Evolutionary conservation across 2,113 vertebrate genomes (phyloP), one percentile per base, ranked within the genome.

Genomic region (Hemichromis elongatus): DNA sequence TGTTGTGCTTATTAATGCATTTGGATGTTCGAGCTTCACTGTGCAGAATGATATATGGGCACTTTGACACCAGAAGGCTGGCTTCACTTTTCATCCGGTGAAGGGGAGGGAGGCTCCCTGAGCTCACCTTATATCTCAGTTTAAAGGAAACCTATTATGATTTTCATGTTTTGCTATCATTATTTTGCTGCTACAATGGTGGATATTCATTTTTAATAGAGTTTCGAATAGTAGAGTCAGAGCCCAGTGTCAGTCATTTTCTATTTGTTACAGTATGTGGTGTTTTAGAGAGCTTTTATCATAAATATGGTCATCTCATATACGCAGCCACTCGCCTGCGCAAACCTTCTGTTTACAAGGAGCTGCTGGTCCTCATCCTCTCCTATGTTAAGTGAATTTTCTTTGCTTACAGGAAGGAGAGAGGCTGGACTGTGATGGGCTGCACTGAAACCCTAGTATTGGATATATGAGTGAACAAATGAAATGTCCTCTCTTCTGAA

Each of bases 241-340:
- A 50, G 68, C 21, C 26, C 21, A 73, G 68, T 10, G 47, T 47
- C 68, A 5, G 42, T 73, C 24, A 5, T 73, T 50, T 50, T 50
- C 68, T 30, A 2, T 28, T 73, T 0, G 0, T 28, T 47, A 12
- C 40, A 28, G 7, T 30, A 26, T 28, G 24, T 26, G 40, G 0
- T 8, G 45, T 52, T 50, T 12, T n/a, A 30, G 26, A 50, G 14
- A 73, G 24, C 3, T 0, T 9, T 30, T 73, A 30, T 5, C 14
- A 47, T 28, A 47, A 26, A 73, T 19, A 30, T 75, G 45, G 45
- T 10, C 12, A 45, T 52, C 70, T 75, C 42, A 75, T 28, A 28
- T 16, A 50, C 2, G 18, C 45, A 50, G 26, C 42, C 70, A 2
- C 63, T 0, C 26, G 13, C 68, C 26, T 75, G 26, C 16, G 50